A percentile compares a stretch with the other conserved stretches of the same genome.
Evolutionary conservation across 2,797 vertebrate genomes (phyloP).

Genomic region (Peromyscus nudipes): DNA sequence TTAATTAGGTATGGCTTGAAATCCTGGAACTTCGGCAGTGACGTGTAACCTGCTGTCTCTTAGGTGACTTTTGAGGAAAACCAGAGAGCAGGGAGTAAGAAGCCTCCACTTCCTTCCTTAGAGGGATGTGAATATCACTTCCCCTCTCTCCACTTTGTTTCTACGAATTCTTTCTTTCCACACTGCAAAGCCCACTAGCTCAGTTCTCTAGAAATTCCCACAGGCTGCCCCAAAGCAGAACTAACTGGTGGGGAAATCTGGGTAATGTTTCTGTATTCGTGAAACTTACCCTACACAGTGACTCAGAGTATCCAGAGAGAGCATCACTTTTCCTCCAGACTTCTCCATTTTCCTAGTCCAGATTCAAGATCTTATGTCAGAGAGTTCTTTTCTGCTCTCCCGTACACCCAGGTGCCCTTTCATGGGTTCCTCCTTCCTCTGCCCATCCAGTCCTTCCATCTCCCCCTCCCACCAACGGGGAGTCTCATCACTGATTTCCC

Average conservation of each 20-base stretch:
- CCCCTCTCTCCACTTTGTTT: constrained; percentile 26
- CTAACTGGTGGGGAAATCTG: constrained; percentile 59
- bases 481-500: background rate
- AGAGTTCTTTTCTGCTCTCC: background rate
- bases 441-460: background rate
- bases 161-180: constrained; percentile 61
- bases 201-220: constrained; percentile 22
- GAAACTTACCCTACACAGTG: background rate
- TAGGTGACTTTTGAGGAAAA: constrained; percentile 51
- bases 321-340: constrained; percentile 47
- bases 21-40: background rate
- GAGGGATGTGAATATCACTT: constrained; percentile 23
- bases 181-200: background rate
- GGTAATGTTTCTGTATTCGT: constrained; percentile 13
- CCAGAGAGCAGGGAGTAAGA: background rate
- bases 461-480: too few relatives aligned
- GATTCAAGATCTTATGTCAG: background rate
- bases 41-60: background rate
- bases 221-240: constrained; percentile 53
- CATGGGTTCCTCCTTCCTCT: background rate
- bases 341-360: constrained; percentile 59
- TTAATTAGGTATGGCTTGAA: constrained; percentile 9
- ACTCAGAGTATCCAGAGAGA: constrained; percentile 36
- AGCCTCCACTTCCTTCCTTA: background rate
- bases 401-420: background rate